These are phyloP conservation scores for Pluvianellus socialis DNA, from an alignment of 2,113 vertebrate species.

Conservation along the genomic window DNA sequence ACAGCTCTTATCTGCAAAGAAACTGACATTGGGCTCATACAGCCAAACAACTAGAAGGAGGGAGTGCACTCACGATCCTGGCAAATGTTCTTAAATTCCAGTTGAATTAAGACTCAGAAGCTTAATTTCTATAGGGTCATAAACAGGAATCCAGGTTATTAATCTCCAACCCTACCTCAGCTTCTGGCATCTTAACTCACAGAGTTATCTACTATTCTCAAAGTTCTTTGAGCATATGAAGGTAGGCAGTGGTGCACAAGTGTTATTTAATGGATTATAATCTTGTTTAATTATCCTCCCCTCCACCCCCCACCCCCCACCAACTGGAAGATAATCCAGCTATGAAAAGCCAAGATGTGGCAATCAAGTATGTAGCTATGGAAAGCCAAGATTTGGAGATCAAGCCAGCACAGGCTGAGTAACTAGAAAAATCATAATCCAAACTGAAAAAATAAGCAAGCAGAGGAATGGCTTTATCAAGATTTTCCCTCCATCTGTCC, in stretches of 20 bases:
- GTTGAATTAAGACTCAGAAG: neutral
- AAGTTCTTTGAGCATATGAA: neutral
- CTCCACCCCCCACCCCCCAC: too few relatives aligned
- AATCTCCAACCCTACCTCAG: neutral
- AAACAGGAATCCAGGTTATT: neutral
- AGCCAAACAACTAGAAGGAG: neutral
- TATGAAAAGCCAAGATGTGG: neutral
- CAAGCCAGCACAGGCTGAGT: too few relatives aligned
- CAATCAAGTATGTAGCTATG: neutral
- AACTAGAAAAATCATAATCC: neutral
- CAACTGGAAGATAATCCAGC: too few relatives aligned
- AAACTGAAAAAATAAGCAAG: neutral
- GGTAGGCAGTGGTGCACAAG: neutral
- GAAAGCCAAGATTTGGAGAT: neutral
- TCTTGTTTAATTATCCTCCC: neutral
- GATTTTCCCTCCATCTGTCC: neutral
- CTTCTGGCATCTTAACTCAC: neutral
- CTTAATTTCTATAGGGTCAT: neutral
- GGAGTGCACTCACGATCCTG: neutral
- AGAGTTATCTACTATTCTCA: neutral
- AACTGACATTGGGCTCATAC: neutral
- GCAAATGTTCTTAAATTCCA: neutral
- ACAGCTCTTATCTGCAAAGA: neutral
- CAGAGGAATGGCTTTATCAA: neutral
- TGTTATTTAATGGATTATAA: neutral